These are phyloP conservation scores for Branchellion lobata DNA, from an alignment of 2,888 invertebrate species.

Conservation along the genomic window DNA sequence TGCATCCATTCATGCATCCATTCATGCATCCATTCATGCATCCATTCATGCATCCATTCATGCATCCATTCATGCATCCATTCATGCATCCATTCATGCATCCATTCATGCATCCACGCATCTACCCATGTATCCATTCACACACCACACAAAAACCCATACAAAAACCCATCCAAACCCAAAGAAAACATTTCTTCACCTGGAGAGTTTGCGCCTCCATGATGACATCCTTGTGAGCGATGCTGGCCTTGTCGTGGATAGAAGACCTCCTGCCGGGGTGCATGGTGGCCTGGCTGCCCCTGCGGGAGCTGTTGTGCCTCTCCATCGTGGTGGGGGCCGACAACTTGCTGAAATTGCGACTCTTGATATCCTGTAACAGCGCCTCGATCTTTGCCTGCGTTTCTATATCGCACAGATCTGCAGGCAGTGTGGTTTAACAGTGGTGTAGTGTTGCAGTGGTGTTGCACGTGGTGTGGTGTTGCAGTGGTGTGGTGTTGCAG, in stretches of 20 bases:
- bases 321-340: conserved; percentile 21
- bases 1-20: too few relatives aligned
- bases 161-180: background rate
- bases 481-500: too few relatives aligned
- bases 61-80: too few relatives aligned
- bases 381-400: conserved; percentile 9
- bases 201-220: conserved; percentile 79
- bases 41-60: too few relatives aligned
- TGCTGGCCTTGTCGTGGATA: conserved; percentile 85
- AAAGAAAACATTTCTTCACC: conserved; percentile 48
- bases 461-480: too few relatives aligned
- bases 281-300: conserved; percentile 34
- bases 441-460: too few relatives aligned
- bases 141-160: background rate
- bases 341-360: background rate
- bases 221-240: conserved; percentile 88
- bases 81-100: too few relatives aligned
- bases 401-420: conserved; percentile 36
- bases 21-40: too few relatives aligned
- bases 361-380: conserved; percentile 24
- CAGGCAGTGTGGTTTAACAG: too few relatives aligned
- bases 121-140: background rate
- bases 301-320: conserved; percentile 26
- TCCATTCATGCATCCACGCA: too few relatives aligned
- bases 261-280: conserved; percentile 73